Percentiles rank a stretch among this genome's conserved stretches.
phyloP scores from a whole-genome alignment of 2,797 vertebrate genomes.

The Hemitrygon akajei region DNA sequence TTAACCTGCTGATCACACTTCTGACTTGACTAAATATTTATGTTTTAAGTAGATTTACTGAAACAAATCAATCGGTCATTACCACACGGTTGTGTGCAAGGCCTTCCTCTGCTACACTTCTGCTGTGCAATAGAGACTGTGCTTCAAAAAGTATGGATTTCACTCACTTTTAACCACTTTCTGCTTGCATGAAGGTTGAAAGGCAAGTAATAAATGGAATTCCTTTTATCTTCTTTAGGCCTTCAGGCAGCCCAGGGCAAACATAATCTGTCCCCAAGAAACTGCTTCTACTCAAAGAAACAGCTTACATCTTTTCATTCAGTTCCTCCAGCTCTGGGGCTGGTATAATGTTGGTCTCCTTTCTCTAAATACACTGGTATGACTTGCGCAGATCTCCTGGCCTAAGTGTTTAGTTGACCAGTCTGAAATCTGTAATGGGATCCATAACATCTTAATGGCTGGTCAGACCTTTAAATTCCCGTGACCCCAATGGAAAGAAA shows the following conservation, averaged over 20 bases:
- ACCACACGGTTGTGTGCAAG: neutral
- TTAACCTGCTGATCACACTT: no score
- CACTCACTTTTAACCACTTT: neutral
- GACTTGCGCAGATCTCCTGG: neutral
- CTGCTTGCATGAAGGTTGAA: neutral
- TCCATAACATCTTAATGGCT: neutral
- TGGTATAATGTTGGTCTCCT: neutral
- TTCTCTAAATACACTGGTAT: neutral
- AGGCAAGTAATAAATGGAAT: neutral
- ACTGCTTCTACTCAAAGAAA: neutral
- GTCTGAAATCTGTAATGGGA: neutral
- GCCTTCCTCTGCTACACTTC: neutral
- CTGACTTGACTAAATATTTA: no score
- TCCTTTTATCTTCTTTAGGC: neutral
- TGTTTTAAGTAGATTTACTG: neutral
- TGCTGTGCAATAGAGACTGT: neutral
- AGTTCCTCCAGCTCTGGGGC: neutral
- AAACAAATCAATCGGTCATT: neutral
- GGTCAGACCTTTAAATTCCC: neutral
- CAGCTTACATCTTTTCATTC: neutral
- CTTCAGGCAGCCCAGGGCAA: neutral
- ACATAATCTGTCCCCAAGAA: neutral
- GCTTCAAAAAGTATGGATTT: neutral
- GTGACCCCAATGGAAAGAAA: neutral
- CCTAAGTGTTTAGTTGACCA: neutral